Base-by-base conservation (phyloP, 2,888 invertebrate species). In the Sicus ferrugineus region DNA sequence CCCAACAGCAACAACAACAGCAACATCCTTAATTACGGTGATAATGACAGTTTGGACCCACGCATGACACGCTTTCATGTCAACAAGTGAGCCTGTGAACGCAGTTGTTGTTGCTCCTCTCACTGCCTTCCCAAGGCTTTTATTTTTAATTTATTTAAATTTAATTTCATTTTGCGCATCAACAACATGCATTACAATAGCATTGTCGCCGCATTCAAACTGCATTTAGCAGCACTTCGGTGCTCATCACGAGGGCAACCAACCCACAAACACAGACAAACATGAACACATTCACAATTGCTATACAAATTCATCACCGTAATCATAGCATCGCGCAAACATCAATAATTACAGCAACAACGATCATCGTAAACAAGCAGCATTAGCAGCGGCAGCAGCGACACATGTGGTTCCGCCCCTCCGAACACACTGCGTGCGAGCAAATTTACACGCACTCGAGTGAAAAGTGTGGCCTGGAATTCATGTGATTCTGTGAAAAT, bases 81-180 rank as follows among this genome's bases (percentile, higher is more conserved):
- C 9, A 42, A 42, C 42, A 42, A 42, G 42, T 42, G 42, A 42
- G n/a, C n/a, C n/a, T 61, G 59, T 61, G 31, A n/a, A 16, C 19
- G 56, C n/a, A 30, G 38, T 11, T 64, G 19, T 2, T 9, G 31
- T 50, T 16, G 26, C 26, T 31, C 16, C 26, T 26, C 21, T 61
- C 52, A 11, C 23, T 46, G 56, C 34, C 23, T 21, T n/a, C n/a
- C n/a, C n/a, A n/a, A n/a, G 42, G 56, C 46, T 42, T 67, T 42
- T 28, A 58, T 48, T 67, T 46, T 38, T 52, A 50, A 62, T 62
- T 54, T 42, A 68, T 68, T 50, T 62, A 68, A 61, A 68, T 68
- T 68, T 62, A 58, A 59, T 50, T 58, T 61, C n/a, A 50, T 50
- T 59, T 59, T 61, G 38, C 34, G 50, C 50, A 16, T 65, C 65